Evolutionary conservation across 1,140 invertebrate species (phyloP), one percentile per base, ranked within the genome.

Genomic region (Lutraria rhynchaena): DNA sequence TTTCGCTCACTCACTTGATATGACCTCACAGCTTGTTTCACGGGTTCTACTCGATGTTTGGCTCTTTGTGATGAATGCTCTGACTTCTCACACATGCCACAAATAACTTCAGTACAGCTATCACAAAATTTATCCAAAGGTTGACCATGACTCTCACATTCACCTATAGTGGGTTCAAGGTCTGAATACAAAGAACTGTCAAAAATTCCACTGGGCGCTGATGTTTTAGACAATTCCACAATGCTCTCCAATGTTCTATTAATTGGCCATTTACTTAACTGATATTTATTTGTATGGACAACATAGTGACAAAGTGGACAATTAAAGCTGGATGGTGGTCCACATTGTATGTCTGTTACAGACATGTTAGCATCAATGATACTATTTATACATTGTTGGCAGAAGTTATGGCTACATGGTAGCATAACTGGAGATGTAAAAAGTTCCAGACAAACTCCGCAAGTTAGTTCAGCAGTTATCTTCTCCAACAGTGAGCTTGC

Each of bases 391-490:
- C 82, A 83, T 31, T 61, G n/a, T 37, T 60, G 49, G 51, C 82
- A 83, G 69, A 83, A 82, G 69, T 76, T 83, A 46, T 83, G 82
- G 33, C 76, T 44, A 60, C 82, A 83, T 44, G 82, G 44, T 19
- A 83, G 55, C 51, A 83, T 29, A 7, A 81, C 44, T 15, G 82
- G 82, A 1, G 51, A 33, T 0, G 37, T 46, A 53, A 58, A 83
- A 1, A 81, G 53, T 24, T 83, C 82, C 13, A 83, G 37, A 49
- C 82, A 83, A 9, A 83, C 55, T 2, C 61, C 70, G 44, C 82
- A 83, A 11, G 55, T 80, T 5, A 83, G 46, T 69, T 83, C 82
- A 9, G 37, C 67, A 29, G 71, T 76, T 35, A 83, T 27, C 19
- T 31, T 44, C 41, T 69, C 24, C 27, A 71, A 49, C 17, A 77